Evolutionary conservation across 2,113 vertebrate species (phyloP).

Genomic region (Nothocercus julius): DNA sequence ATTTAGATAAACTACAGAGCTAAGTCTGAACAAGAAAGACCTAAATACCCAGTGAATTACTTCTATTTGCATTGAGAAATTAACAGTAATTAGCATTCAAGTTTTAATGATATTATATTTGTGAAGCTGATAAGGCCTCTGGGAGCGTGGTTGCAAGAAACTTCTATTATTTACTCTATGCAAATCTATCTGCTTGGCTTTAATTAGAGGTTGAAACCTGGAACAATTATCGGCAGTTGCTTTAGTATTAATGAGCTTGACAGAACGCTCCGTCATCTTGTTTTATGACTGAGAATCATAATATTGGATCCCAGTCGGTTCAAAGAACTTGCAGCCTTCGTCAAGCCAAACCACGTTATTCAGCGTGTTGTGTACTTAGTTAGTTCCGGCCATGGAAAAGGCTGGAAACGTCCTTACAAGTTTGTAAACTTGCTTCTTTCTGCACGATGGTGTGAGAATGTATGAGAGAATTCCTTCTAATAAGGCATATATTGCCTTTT

Average conservation of each 20-base stretch:
- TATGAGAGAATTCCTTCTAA: not conserved
- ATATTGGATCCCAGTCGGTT: slow-evolving; percentile 47
- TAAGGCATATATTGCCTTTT: not conserved
- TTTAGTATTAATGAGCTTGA: slow-evolving; percentile 74
- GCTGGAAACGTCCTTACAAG: not conserved
- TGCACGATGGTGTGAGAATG: not conserved
- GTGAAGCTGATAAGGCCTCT: slow-evolving; percentile 76
- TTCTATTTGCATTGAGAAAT: slow-evolving; percentile 77
- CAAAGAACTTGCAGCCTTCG: not conserved
- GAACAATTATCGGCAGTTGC: slow-evolving; percentile 76
- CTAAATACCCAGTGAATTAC: slow-evolving; percentile 63
- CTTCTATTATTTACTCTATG: slow-evolving; percentile 79
- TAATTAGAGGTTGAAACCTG: slow-evolving; percentile 81
- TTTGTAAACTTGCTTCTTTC: slow-evolving; percentile 20
- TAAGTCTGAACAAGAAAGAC: slow-evolving; percentile 55
- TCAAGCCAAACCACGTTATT: slow-evolving; percentile 23
- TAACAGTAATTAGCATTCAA: slow-evolving; percentile 80
- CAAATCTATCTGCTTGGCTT: slow-evolving; percentile 80
- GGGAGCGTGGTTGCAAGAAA: slow-evolving; percentile 66
- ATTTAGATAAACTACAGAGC: slow-evolving; percentile 52
- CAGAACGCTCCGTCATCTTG: slow-evolving; percentile 66
- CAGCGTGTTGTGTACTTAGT: not conserved
- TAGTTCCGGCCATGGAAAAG: not conserved
- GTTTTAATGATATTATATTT: slow-evolving; percentile 78
- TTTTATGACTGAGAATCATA: slow-evolving; percentile 69